Percentiles rank a stretch among this genome's conserved stretches.
These are phyloP conservation scores for Tetranychus urticae DNA, from an alignment of 1,140 invertebrate genomes.

Conservation along the genomic window DNA sequence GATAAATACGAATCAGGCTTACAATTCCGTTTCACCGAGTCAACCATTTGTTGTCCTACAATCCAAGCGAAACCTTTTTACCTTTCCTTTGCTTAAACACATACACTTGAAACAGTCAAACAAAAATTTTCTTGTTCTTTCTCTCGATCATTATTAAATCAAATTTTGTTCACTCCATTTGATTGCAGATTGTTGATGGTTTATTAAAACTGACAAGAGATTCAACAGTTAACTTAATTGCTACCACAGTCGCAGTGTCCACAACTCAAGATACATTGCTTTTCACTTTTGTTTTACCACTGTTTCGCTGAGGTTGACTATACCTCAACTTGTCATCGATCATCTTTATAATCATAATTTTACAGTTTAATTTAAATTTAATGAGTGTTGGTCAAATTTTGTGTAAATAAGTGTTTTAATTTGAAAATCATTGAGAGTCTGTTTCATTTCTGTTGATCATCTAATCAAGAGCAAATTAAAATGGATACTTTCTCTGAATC, in stretches of 20 bases:
- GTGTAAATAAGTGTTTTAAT: background rate
- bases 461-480: background rate
- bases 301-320: background rate
- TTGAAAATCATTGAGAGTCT: background rate
- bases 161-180: too few species aligned
- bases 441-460: background rate
- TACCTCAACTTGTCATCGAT: background rate
- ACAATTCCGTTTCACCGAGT: background rate
- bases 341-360: background rate
- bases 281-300: too few species aligned
- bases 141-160: background rate
- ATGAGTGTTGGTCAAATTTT: background rate
- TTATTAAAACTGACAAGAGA: too few species aligned
- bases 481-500: slow-evolving; percentile 1
- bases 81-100: too few species aligned
- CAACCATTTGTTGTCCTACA: background rate
- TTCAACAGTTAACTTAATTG: too few species aligned
- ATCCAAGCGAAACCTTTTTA: background rate
- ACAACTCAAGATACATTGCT: too few species aligned
- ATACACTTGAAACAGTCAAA: too few species aligned
- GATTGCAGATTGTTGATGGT: too few species aligned
- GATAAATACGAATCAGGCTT: too few species aligned
- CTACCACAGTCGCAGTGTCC: too few species aligned
- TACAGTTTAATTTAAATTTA: background rate
- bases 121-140: background rate